Percentiles rank a stretch among this genome's conserved stretches.
Evolutionary conservation across 2,888 invertebrate species (phyloP).

Genomic region (Himalopsyche japonica): DNA sequence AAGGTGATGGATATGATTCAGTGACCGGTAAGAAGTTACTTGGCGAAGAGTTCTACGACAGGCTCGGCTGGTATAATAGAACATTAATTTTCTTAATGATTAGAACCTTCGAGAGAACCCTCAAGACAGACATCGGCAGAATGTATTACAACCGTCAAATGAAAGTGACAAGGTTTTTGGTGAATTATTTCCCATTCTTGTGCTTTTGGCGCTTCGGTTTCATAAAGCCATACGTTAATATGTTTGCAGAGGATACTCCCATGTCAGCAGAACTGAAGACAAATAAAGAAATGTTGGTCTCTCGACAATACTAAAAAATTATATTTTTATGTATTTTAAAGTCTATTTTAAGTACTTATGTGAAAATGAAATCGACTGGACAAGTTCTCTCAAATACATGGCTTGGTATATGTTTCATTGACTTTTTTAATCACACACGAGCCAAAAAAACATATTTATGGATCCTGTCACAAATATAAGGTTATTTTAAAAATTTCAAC

Average conservation of each 20-base stretch:
- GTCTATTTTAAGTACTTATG: too few relatives aligned
- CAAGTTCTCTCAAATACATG: too few relatives aligned
- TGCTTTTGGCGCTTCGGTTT: slow-evolving; percentile 69
- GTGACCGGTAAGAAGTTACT: neutral
- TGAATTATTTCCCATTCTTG: slow-evolving; percentile 70
- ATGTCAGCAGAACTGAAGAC: slow-evolving; percentile 49
- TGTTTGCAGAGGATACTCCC: slow-evolving; percentile 54
- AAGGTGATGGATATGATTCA: neutral
- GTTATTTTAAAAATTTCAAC: too few relatives aligned
- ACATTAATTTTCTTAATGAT: slow-evolving; percentile 46
- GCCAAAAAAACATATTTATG: too few relatives aligned
- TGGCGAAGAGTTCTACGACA: slow-evolving; percentile 50
- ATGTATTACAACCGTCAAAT: slow-evolving; percentile 66
- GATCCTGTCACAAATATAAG: too few relatives aligned
- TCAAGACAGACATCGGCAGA: slow-evolving; percentile 59
- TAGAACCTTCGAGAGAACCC: slow-evolving; percentile 33
- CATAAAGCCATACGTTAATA: slow-evolving; percentile 63
- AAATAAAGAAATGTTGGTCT: slow-evolving; percentile 48
- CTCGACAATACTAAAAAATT: neutral
- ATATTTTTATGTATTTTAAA: too few relatives aligned
- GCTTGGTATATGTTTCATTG: too few relatives aligned
- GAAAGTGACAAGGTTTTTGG: slow-evolving; percentile 62
- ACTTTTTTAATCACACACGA: too few relatives aligned
- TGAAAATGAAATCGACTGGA: too few relatives aligned
- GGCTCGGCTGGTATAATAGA: slow-evolving; percentile 54